Conservation (phyloP, 37 sponge, comb jelly and placozoan genomes). For the Haliclona indistincta region DNA sequence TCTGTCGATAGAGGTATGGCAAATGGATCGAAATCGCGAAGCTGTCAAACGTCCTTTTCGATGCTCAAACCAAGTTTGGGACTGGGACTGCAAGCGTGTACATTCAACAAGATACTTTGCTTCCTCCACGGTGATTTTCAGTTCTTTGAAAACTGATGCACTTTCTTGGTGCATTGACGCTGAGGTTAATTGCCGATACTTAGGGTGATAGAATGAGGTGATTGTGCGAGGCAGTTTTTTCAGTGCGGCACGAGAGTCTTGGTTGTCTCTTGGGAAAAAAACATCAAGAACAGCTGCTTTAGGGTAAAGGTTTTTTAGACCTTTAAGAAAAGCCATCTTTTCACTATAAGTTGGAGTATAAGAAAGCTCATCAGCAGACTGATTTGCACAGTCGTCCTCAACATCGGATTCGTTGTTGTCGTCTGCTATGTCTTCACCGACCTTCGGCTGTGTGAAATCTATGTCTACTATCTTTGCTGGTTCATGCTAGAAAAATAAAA, state of each 20-base stretch:
- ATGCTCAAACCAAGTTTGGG: background rate
- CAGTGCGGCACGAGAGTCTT: background rate
- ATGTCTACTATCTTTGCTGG: background rate
- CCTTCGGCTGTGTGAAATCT: background rate
- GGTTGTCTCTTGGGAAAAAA: background rate
- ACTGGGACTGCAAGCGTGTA: background rate
- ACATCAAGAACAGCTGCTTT: background rate
- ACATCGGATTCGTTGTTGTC: no score
- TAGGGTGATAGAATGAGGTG: background rate
- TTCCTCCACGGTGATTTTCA: background rate
- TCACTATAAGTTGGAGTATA: background rate
- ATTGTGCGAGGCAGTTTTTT: background rate
- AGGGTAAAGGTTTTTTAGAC: background rate
- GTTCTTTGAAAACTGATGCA: background rate
- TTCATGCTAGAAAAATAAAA: background rate
- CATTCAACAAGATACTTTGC: background rate
- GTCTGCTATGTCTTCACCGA: no score
- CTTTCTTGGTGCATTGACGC: conserved; percentile 2
- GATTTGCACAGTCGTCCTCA: background rate
- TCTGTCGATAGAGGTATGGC: conserved; percentile 3
- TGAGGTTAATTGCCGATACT: background rate
- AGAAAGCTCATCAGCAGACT: background rate
- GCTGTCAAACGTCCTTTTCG: background rate
- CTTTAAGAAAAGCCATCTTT: background rate
- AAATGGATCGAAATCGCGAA: background rate